Evolutionary conservation across 2,113 vertebrate species (phyloP).

Genomic region (Paratilapia polleni): DNA sequence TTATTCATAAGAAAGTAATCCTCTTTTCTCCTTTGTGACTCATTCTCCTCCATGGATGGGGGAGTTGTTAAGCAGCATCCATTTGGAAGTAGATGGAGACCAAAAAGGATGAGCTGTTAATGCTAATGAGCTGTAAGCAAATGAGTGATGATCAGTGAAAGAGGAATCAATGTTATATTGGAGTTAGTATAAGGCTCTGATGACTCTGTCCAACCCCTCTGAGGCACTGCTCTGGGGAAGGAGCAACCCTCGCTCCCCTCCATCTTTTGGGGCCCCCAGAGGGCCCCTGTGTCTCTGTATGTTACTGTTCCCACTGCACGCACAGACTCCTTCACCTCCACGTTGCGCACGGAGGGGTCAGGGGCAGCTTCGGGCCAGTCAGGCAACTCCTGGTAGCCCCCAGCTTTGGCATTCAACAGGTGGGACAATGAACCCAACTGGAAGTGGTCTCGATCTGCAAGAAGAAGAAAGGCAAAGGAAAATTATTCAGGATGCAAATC

Average conservation of each 20-base stretch:
- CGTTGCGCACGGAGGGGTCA: constrained; percentile 97
- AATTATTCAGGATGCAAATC: neutral
- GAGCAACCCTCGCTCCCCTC: constrained; percentile 64
- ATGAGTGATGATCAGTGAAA: constrained; percentile 53
- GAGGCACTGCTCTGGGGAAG: constrained; percentile 61
- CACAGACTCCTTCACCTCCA: constrained; percentile 94
- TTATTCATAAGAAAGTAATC: constrained; percentile 18
- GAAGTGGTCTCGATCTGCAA: constrained; percentile 95
- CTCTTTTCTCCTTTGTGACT: constrained; percentile 63
- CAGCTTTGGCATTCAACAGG: constrained; percentile 94
- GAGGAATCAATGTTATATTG: constrained; percentile 59
- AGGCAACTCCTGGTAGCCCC: constrained; percentile 96
- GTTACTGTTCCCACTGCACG: constrained; percentile 86
- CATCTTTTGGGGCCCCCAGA: constrained; percentile 48
- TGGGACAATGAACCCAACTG: constrained; percentile 97
- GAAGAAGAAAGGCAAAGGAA: neutral
- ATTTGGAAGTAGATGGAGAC: constrained; percentile 44
- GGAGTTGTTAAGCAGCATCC: constrained; percentile 40
- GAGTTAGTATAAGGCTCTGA: constrained; percentile 45
- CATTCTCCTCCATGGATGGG: constrained; percentile 36
- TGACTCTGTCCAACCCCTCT: constrained; percentile 53
- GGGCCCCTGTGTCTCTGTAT: constrained; percentile 75
- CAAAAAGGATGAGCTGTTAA: constrained; percentile 54
- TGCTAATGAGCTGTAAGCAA: constrained; percentile 56
- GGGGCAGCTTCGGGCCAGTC: constrained; percentile 96